Percentiles rank a stretch among this genome's conserved stretches.
These are phyloP conservation scores for Caenorhabditis uteleia DNA, from an alignment of 2,888 invertebrate genomes.

Conservation along the genomic window DNA sequence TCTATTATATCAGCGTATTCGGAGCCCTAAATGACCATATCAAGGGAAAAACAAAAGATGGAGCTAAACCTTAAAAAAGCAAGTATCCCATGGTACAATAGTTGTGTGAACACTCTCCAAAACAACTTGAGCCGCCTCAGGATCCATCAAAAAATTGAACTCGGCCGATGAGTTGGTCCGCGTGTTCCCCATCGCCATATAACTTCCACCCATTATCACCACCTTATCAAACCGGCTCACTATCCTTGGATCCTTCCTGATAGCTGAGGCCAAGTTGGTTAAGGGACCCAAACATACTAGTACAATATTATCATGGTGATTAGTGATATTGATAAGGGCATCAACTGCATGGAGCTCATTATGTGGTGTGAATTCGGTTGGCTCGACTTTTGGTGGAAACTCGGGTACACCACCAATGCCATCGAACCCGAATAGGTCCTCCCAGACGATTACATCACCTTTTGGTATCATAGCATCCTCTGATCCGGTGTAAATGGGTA, in stretches of 20 bases:
- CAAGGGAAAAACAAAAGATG: too few species aligned
- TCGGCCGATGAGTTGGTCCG: slow-evolving; percentile 74
- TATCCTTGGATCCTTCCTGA: slow-evolving; percentile 70
- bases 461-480: slow-evolving; percentile 54
- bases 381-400: too few species aligned
- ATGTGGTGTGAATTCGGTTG: too few species aligned
- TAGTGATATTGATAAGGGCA: slow-evolving; percentile 20
- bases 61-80: slow-evolving; percentile 53
- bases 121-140: slow-evolving; percentile 81
- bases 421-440: slow-evolving; percentile 55
- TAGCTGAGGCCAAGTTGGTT: slow-evolving; percentile 72
- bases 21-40: too few species aligned
- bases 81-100: slow-evolving; percentile 78
- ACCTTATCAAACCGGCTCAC: slow-evolving; percentile 50
- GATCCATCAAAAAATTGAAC: slow-evolving; percentile 81
- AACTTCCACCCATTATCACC: slow-evolving; percentile 68
- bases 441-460: slow-evolving; percentile 39
- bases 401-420: slow-evolving; percentile 56
- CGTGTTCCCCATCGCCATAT: slow-evolving; percentile 70
- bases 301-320: too few species aligned
- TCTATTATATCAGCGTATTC: slow-evolving; percentile 48
- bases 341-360: too few species aligned
- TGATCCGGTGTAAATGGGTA: slow-evolving; percentile 67
- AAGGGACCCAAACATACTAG: slow-evolving; percentile 69
- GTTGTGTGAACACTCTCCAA: slow-evolving; percentile 75